Evolutionary conservation across 2,113 vertebrate species (phyloP).

Genomic region (Osmerus eperlanus): DNA sequence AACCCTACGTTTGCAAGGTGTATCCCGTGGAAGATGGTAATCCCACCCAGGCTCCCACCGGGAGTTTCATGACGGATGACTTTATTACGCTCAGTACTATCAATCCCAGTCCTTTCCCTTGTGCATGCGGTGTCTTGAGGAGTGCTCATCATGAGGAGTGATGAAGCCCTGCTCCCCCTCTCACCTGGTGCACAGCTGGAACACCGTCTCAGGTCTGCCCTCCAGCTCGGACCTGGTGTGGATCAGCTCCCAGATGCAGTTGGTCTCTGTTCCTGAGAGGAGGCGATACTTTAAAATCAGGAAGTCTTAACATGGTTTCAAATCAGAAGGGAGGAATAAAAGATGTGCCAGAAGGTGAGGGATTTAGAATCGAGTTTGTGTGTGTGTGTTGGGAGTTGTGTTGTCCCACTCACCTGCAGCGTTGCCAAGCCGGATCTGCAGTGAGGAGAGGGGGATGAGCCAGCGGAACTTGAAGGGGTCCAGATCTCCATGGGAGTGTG

Average conservation of each 20-base stretch:
- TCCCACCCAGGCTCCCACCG: too few relatives aligned
- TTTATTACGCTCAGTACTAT: too few relatives aligned
- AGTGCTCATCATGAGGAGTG: neutral
- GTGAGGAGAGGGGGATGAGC: slow-evolving; percentile 90
- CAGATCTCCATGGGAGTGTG: slow-evolving; percentile 79
- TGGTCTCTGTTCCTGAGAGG: slow-evolving; percentile 75
- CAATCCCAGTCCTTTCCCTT: too few relatives aligned
- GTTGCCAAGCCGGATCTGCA: slow-evolving; percentile 92
- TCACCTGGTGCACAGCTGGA: slow-evolving; percentile 96
- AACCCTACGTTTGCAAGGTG: too few relatives aligned
- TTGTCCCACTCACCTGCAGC: slow-evolving; percentile 80
- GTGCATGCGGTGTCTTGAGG: too few relatives aligned
- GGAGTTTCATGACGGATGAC: too few relatives aligned
- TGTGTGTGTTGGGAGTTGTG: slow-evolving; percentile 2
- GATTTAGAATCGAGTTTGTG: neutral
- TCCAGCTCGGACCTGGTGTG: slow-evolving; percentile 92
- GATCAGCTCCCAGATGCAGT: slow-evolving; percentile 92
- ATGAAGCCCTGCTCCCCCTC: slow-evolving; percentile 13
- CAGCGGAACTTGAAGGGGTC: slow-evolving; percentile 95
- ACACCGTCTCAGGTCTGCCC: slow-evolving; percentile 90
- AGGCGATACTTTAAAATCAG: neutral
- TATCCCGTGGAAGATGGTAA: too few relatives aligned
- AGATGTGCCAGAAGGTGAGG: too few relatives aligned
- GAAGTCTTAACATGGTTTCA: slow-evolving; percentile 45
- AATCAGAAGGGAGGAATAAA: neutral